Evolutionary conservation across 2,113 vertebrate species (phyloP), one percentile per base, ranked within the genome.

Genomic region (Dipodomys ordii): DNA sequence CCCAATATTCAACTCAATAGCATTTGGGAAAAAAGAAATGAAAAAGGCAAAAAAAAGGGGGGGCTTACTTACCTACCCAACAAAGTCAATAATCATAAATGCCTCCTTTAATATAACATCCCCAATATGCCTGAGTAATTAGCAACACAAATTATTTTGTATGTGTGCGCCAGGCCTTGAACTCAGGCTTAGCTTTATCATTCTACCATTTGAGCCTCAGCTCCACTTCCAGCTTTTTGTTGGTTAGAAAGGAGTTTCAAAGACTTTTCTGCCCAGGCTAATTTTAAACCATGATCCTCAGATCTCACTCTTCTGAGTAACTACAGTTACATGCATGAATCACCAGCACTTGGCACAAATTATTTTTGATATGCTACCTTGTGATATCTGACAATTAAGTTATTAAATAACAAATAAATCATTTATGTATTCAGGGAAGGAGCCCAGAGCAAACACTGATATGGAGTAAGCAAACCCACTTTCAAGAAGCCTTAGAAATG

Each of bases 401-500:
- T 77, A 80, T 49, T 84, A 92, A 95, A 86, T 44, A 84, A 64
- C 77, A 90, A 69, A 39, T 39, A 71, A 90, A 72, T 90, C 73
- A 85, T 30, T 44, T 68, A 60, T 19, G 10, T 73, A 25, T 71
- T 85, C 9, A 77, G 32, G 19, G 35, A 68, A 84, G 87, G 16
- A 7, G n/a, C 87, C 64, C 87, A 80, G 68, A 60, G 60, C 77
- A 83, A 68, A 80, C 35, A 44, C 57, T 68, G 53, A 67, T 71
- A 30, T 85, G 32, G 22, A 81, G 5, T 16, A 16, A 57, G 1
- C 44, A 90, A 92, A n/a, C 0, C 81, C 18, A 81, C 13, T 85
- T 92, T 94, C 64, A 73, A 77, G 12, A 96, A 32, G 22, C 44
- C 49, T 92, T 95, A 64, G 86, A 89, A 91, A 73, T 68, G 27